These are phyloP conservation scores for Gnathonemus echidnorhynchus DNA, from an alignment of 2,113 vertebrate species.

Conservation along the genomic window DNA sequence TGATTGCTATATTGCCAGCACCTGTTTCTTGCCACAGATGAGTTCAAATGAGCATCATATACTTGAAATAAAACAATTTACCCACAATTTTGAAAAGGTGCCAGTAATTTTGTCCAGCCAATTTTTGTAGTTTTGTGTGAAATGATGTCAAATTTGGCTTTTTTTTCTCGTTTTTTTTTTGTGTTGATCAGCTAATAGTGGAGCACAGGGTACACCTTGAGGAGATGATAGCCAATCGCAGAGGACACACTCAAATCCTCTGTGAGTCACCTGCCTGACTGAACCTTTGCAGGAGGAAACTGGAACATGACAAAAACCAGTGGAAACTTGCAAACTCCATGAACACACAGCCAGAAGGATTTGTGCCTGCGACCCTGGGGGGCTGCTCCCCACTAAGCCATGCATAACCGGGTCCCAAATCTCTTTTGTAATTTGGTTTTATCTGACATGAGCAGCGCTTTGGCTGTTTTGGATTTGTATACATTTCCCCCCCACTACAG, in stretches of 20 bases:
- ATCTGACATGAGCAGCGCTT: neutral
- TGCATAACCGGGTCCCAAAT: neutral
- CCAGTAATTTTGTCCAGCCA: no score
- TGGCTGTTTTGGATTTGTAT: neutral
- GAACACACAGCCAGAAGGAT: neutral
- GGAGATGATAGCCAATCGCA: neutral
- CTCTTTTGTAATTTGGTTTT: conserved; percentile 12
- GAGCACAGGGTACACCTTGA: neutral
- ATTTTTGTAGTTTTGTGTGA: no score
- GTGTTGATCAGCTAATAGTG: neutral
- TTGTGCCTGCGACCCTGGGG: neutral
- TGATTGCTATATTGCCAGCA: no score
- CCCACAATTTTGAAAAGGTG: no score
- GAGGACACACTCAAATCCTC: neutral
- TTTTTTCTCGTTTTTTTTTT: no score
- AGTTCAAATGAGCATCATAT: no score
- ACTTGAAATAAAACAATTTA: no score
- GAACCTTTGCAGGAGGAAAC: neutral
- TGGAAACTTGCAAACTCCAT: neutral
- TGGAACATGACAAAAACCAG: neutral
- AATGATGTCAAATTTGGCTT: no score
- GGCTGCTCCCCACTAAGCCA: neutral
- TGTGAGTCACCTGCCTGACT: neutral
- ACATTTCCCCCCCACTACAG: neutral
- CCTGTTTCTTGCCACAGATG: no score